These are phyloP conservation scores for Chydorus sphaericus DNA, from an alignment of 2,888 invertebrate species.

Conservation along the genomic window DNA sequence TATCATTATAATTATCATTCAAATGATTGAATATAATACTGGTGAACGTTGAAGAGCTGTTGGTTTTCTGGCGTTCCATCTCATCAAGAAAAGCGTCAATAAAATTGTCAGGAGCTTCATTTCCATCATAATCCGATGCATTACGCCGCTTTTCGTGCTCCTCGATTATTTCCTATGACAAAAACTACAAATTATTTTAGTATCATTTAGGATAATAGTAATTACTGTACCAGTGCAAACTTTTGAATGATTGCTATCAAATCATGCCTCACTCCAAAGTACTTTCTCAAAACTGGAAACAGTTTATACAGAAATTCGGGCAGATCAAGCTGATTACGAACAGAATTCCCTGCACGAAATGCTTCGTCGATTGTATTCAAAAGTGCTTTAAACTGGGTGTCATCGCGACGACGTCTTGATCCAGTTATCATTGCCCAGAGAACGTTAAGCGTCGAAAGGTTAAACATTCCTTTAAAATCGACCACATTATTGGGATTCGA, in stretches of 20 bases:
- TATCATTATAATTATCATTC: background rate
- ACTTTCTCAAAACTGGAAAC: background rate
- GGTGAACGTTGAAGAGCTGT: no score
- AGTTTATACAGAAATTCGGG: background rate
- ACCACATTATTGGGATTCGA: slow-evolving; percentile 9
- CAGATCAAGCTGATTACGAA: no score
- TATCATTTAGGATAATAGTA: background rate
- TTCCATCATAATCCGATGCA: slow-evolving; percentile 13
- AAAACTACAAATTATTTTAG: background rate
- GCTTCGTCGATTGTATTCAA: slow-evolving; percentile 43
- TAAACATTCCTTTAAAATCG: slow-evolving; percentile 14
- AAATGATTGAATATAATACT: no score
- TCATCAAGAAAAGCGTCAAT: slow-evolving; percentile 22
- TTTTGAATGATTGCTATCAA: background rate
- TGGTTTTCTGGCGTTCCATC: no score
- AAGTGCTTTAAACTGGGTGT: slow-evolving; percentile 38
- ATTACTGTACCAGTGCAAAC: background rate
- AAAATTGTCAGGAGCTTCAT: slow-evolving; percentile 18
- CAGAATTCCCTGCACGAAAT: slow-evolving; percentile 24
- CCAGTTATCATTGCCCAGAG: slow-evolving; percentile 28
- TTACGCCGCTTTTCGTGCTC: slow-evolving; percentile 17
- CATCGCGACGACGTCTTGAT: slow-evolving; percentile 30
- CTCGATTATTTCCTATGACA: slow-evolving; percentile 18
- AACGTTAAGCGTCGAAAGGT: slow-evolving; percentile 19
- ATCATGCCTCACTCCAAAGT: background rate